phyloP scores from a whole-genome alignment of 2,113 vertebrate species.

The Laticauda laticaudata region DNA sequence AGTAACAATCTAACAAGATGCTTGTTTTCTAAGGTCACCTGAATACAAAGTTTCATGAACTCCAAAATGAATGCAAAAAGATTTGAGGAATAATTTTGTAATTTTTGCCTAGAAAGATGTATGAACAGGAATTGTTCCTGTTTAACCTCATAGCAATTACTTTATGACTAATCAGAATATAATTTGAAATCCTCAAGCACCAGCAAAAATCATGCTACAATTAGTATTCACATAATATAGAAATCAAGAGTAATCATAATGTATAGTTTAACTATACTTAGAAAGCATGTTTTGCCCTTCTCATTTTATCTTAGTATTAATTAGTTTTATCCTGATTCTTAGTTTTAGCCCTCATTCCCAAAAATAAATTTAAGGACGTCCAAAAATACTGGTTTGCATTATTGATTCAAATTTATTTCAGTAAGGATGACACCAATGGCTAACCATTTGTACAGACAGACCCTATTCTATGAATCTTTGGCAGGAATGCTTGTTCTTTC shows the following conservation, averaged over 20 bases:
- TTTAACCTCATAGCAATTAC: background rate
- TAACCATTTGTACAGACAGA: background rate
- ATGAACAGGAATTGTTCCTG: background rate
- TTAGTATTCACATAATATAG: background rate
- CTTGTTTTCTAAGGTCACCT: background rate
- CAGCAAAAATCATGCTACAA: background rate
- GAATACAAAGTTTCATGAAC: background rate
- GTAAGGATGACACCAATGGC: constrained; percentile 6
- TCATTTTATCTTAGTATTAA: background rate
- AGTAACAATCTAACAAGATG: background rate
- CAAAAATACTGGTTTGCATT: constrained; percentile 7
- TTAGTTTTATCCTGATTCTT: constrained; percentile 9
- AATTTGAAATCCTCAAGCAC: background rate
- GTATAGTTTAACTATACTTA: background rate
- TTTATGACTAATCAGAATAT: background rate
- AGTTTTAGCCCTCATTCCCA: constrained; percentile 10
- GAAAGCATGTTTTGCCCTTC: background rate
- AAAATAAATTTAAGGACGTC: background rate
- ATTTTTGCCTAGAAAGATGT: background rate
- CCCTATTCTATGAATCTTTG: constrained; percentile 5
- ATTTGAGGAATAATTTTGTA: background rate
- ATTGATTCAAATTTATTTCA: background rate
- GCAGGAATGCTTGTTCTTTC: constrained; percentile 8
- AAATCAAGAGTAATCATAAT: background rate
- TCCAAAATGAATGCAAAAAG: background rate